Evolutionary conservation across 1,140 invertebrate genomes (phyloP), one percentile per base, ranked within the genome.

Genomic region (Maconellicoccus hirsutus): DNA sequence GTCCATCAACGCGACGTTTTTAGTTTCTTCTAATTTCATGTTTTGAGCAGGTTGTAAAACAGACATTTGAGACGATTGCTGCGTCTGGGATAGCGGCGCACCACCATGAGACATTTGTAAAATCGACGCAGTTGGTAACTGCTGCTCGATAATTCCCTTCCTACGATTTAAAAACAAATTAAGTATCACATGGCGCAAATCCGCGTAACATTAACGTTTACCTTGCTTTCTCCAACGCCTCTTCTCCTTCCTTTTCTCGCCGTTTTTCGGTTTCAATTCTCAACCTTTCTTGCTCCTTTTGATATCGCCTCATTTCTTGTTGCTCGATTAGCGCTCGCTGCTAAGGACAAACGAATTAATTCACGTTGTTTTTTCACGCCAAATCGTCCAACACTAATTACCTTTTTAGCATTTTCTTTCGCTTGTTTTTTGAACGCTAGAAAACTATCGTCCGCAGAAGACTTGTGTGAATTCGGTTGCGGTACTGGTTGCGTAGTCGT

Each of bases 401-500:
- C 86, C 77, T 92, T 85, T 81, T 96, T 92, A 72, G 89, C 87
- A 78, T 97, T 96, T 80, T 97, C 93, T 80, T 93, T 93, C 8
- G 94, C 94, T 83, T 96, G 89, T 78, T 95, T 96, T 78, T 93
- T 93, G 79, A 97, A 98, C 74, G 88, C 87, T 81, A 92, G 84
- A 76, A 89, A 90, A 73, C 84, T 83, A 75, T 78, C 77, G 19
- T 87, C 80, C 74, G 82, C 77, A 69, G 75, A 73, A 22, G 75
- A 75, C 69, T 75, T 76, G 16, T 75, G 59, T 59, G 76, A 70
- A 42, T 78, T 75, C 23, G 75, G 74, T 25, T 74, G 76, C 23
- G 74, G 61, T 19, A 75, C 73, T 23, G 75, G 73, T 29, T 74
- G 75, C 39, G 74, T 71, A 21, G 73, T 70, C 29, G 61, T 71